A percentile compares a stretch with the other conserved stretches of the same genome.
phyloP scores from a whole-genome alignment of 2,113 vertebrate species.

The Platichthys flesus region DNA sequence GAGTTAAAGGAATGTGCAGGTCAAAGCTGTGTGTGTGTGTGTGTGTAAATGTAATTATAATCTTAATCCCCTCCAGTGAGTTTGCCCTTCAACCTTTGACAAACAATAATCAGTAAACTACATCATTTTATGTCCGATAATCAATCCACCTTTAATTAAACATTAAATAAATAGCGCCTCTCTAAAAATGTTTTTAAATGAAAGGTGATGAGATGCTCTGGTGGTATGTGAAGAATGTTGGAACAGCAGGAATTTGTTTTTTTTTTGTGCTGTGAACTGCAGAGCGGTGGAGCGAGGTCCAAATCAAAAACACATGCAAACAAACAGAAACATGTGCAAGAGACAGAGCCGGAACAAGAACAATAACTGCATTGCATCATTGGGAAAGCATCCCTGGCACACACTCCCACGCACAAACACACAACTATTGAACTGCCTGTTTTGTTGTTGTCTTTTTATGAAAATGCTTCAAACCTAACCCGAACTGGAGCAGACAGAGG shows the following conservation, averaged over 20 bases:
- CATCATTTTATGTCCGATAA: slow-evolving; percentile 29
- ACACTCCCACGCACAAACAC: neutral
- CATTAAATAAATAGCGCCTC: too few species aligned
- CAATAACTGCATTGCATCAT: slow-evolving; percentile 31
- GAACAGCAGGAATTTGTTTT: slow-evolving; percentile 77
- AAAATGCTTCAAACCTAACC: too few species aligned
- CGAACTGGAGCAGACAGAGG: too few species aligned
- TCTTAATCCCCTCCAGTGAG: slow-evolving; percentile 41
- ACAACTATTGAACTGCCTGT: neutral
- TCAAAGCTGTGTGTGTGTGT: slow-evolving; percentile 46
- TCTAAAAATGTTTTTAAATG: neutral
- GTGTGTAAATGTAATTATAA: slow-evolving; percentile 41
- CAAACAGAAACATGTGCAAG: slow-evolving; percentile 36
- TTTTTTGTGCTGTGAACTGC: slow-evolving; percentile 22
- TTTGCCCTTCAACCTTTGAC: slow-evolving; percentile 49
- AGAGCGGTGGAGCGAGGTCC: neutral
- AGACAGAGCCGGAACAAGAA: slow-evolving; percentile 15
- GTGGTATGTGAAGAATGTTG: slow-evolving; percentile 53
- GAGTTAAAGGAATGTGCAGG: slow-evolving; percentile 68
- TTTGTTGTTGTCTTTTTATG: too few species aligned
- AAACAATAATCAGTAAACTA: slow-evolving; percentile 34
- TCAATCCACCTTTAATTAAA: slow-evolving; percentile 10
- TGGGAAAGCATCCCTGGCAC: slow-evolving; percentile 17
- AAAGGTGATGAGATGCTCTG: slow-evolving; percentile 84
- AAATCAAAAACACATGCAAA: slow-evolving; percentile 77